phyloP scores from a whole-genome alignment of 2,797 vertebrate species.

The Clangula hyemalis region DNA sequence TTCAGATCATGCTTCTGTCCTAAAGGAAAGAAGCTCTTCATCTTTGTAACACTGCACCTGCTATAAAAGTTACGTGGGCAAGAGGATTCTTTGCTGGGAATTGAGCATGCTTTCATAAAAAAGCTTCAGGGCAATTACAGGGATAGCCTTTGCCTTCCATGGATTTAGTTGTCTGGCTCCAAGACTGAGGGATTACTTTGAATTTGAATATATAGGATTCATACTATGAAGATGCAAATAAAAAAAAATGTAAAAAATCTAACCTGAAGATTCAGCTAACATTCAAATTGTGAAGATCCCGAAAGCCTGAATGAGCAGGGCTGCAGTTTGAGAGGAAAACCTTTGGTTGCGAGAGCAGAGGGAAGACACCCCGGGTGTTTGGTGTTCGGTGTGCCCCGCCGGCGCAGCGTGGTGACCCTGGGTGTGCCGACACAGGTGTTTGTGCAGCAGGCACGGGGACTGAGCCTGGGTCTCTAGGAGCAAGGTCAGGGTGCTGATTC shows the following conservation, averaged over 20 bases:
- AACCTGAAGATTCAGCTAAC: too few relatives aligned
- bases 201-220: not conserved
- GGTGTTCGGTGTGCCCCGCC: fast-evolving
- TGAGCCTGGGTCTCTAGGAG: not conserved
- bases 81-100: not conserved
- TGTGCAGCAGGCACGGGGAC: not conserved
- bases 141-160: not conserved
- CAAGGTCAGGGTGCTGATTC: not conserved
- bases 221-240: too few relatives aligned
- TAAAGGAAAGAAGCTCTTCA: not conserved
- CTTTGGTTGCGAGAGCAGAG: too few relatives aligned
- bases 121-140: not conserved
- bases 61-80: not conserved
- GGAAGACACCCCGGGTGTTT: not conserved
- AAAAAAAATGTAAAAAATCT: too few relatives aligned
- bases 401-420: fast-evolving
- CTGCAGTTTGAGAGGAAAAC: too few relatives aligned
- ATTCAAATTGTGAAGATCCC: too few relatives aligned
- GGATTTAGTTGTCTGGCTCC: not conserved
- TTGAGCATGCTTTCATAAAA: not conserved
- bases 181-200: not conserved
- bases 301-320: too few relatives aligned
- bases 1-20: not conserved
- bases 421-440: fast-evolving
- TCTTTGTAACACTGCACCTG: not conserved